Evolutionary conservation across 2,888 invertebrate species (phyloP).

Genomic region (Lasioglossum leucozonium): DNA sequence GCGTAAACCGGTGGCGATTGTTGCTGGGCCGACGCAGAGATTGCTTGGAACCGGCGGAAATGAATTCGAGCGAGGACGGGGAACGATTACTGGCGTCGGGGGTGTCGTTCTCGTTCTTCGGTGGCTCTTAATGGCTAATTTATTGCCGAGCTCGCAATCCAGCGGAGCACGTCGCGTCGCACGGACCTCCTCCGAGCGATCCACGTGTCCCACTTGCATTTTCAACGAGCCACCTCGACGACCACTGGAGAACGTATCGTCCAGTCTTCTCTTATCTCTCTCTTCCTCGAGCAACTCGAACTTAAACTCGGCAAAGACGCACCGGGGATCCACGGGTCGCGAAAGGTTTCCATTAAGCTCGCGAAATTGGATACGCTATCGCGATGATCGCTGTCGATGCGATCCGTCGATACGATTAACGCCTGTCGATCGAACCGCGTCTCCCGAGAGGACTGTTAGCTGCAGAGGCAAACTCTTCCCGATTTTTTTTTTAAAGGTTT

Average conservation of each 20-base stretch:
- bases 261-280: not conserved
- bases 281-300: not conserved
- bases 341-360: constrained; percentile 19
- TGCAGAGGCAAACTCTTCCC: not conserved
- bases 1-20: not conserved
- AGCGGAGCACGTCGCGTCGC: constrained; percentile 42
- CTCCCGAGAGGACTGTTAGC: not conserved
- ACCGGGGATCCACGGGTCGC: not conserved
- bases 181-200: constrained; percentile 11
- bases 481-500: too few species aligned
- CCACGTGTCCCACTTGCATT: constrained; percentile 60
- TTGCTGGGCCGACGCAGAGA: not conserved
- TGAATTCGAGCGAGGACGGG: constrained; percentile 8
- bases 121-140: constrained; percentile 53
- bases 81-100: constrained; percentile 12
- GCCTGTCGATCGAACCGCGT: constrained; percentile 17
- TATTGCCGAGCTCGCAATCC: constrained; percentile 56
- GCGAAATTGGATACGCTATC: constrained; percentile 21
- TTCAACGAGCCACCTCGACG: constrained; percentile 35
- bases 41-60: not conserved
- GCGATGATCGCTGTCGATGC: constrained; percentile 2
- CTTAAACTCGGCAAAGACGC: not conserved
- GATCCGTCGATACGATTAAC: constrained; percentile 19
- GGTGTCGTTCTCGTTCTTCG: constrained; percentile 21
- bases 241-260: not conserved